Base-by-base conservation (phyloP, 2,888 invertebrate species). In the Perdita meconis region DNA sequence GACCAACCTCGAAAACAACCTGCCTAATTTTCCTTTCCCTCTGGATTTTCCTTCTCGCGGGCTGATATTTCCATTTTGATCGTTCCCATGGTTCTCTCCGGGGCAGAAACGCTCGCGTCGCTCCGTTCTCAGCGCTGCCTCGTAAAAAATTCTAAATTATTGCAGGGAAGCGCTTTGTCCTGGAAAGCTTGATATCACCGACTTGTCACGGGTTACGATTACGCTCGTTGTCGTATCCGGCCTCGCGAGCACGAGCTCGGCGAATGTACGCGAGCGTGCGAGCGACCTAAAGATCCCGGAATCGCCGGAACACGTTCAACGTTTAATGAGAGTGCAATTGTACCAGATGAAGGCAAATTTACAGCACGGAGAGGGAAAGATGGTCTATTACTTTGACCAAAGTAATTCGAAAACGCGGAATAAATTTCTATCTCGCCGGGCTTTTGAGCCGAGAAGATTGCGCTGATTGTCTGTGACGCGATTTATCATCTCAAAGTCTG, bases 171-270 rank as follows among this genome's bases (percentile, higher is more conserved):
- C 44, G 40, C 59, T 78, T 74, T 64, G 81, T 71, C 66, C 71
- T 36, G 73, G 61, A 68, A 73, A 73, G 64, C 76, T 60, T 66
- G 66, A 56, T 72, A 81, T 72, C 67, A 47, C 47, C 63, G 69
- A 66, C 79, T 70, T 63, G 73, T 76, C 79, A 63, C 60, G 59
- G 68, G 65, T 74, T 65, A 56, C 66, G 76, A 81, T 81, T 73
- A 73, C 26, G 38, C 60, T 68, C 73, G 67, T 63, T 60, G 67
- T 66, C 61, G 80, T 69, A 55, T 80, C 80, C 80, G 81, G 67
- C 8, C 44, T 36, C 8, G 38, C 30, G 40, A 16, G 34, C 53
- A 40, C 59, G 44, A 24, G 40, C 63, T 19, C 10, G 10, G 22
- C 19, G 47, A 16, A 55, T 53, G 65, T 40, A 19, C 26, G 24